Evolutionary conservation across 2,797 vertebrate genomes (phyloP), one percentile per base, ranked within the genome.

Genomic region (Peromyscus melanophrys): DNA sequence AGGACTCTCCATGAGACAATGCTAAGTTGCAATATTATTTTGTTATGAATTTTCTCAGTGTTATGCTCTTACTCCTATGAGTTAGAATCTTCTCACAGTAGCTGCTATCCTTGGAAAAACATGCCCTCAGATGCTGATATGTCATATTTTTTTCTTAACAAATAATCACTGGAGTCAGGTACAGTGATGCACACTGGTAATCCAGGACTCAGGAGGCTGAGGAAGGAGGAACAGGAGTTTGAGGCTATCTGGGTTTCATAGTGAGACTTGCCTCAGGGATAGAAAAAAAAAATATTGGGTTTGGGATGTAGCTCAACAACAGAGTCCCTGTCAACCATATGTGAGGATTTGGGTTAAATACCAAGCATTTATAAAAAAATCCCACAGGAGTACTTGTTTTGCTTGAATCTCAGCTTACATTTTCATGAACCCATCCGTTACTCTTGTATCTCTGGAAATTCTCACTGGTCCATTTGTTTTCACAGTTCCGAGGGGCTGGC

Each of bases 31-130:
- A 92, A 14, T 46, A 59, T 17, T 61, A 37, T 69, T 78, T 90
- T 65, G 57, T 82, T n/a, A 52, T 85, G 31, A 90, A 78, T 88
- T 96, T 94, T 55, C 95, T 78, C 46, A 80, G 46, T 69, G 52
- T 25, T 84, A 9, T 78, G 93, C 92, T 93, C 49, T 95, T 75
- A 63, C 14, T 93, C n/a, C 4, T 67, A 6, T 85, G 31, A 19
- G 73, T 63, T 80, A 71, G 59, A 21, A 0, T 90, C 27, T 73
- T 76, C 31, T 59, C 8, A 40, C 17, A 63, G 40, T 77, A 75
- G 57, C 57, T 16, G 27, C 0, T 78, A 49, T 71, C 43, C 34
- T 21, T 96, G 75, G 13, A 67, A 19, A 90, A 49, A 25, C 34
- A 37, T 57, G 37, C 21, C 2, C 19, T 81, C 40, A 85, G 43